A percentile compares a stretch with the other conserved stretches of the same genome.
Conservation (phyloP, 1,140 invertebrate species). For the Sitophilus oryzae region DNA sequence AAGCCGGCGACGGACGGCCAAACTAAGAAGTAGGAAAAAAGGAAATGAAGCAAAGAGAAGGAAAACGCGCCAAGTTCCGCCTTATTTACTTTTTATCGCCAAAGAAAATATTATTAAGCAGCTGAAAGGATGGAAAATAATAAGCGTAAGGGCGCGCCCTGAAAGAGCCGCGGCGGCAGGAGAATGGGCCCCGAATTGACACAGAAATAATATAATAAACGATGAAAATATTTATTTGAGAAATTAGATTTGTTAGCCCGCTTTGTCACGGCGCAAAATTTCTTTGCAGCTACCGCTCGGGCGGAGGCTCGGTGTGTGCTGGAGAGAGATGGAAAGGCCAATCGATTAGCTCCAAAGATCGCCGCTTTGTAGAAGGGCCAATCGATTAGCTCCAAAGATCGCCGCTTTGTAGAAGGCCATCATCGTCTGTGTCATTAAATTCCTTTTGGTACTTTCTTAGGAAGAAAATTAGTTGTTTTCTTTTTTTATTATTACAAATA, state of each 20-base stretch:
- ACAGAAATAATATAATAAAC: constrained; percentile 44
- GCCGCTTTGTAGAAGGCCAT: constrained; percentile 18
- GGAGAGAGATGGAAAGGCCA: too few relatives aligned
- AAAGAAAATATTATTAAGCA: constrained; percentile 31
- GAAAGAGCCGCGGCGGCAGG: constrained; percentile 32
- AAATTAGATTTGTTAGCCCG: constrained; percentile 42
- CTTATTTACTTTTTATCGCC: constrained; percentile 21
- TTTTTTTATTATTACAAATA: not conserved
- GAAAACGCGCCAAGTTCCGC: constrained; percentile 10
- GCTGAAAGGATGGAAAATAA: constrained; percentile 37
- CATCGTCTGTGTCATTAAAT: constrained; percentile 22
- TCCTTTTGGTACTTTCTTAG: constrained; percentile 15
- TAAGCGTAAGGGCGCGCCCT: constrained; percentile 35
- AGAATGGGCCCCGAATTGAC: constrained; percentile 39
- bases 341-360: constrained; percentile 24
- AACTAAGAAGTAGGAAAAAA: not conserved
- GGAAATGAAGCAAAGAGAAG: not conserved
- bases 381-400: constrained; percentile 24
- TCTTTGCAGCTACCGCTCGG: constrained; percentile 10
- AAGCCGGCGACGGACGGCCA: too few relatives aligned
- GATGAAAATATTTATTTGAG: constrained; percentile 44
- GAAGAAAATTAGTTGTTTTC: constrained; percentile 14
- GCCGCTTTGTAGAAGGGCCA: constrained; percentile 16
- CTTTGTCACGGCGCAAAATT: constrained; percentile 36
- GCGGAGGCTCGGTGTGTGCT: too few relatives aligned